phyloP scores from a whole-genome alignment of 2,113 vertebrate genomes.

The Mormoops blainvillei region DNA sequence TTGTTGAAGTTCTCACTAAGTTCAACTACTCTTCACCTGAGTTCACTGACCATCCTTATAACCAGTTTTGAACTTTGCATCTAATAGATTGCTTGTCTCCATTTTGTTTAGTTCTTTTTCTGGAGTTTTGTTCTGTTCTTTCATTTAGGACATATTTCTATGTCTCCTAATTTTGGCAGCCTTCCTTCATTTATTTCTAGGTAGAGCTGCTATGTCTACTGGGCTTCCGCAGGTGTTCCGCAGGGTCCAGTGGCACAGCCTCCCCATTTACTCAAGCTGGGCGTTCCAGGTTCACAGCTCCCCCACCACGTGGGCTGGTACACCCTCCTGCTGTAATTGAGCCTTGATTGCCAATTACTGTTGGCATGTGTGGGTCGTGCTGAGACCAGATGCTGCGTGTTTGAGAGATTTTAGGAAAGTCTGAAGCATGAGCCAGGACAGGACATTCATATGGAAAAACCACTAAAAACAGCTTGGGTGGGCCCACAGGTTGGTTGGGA shows the following conservation, averaged over 20 bases:
- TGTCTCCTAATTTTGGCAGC: background rate
- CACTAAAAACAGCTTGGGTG: background rate
- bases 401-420: background rate
- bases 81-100: background rate
- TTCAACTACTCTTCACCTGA: background rate
- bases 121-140: background rate
- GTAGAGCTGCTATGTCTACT: background rate
- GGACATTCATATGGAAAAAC: background rate
- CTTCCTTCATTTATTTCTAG: background rate
- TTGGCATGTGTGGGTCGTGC: background rate
- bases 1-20: background rate
- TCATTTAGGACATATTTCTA: background rate
- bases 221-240: background rate
- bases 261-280: background rate
- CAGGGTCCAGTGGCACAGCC: background rate
- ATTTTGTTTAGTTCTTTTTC: background rate
- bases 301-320: background rate
- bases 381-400: background rate
- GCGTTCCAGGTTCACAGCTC: background rate
- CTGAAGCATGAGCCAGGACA: background rate
- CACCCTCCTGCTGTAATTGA: background rate
- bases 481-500: background rate
- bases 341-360: background rate
- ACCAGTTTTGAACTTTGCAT: background rate
- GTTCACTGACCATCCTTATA: background rate